Base-by-base conservation (phyloP, 2,797 vertebrate species). In the Echeneis naucrates region DNA sequence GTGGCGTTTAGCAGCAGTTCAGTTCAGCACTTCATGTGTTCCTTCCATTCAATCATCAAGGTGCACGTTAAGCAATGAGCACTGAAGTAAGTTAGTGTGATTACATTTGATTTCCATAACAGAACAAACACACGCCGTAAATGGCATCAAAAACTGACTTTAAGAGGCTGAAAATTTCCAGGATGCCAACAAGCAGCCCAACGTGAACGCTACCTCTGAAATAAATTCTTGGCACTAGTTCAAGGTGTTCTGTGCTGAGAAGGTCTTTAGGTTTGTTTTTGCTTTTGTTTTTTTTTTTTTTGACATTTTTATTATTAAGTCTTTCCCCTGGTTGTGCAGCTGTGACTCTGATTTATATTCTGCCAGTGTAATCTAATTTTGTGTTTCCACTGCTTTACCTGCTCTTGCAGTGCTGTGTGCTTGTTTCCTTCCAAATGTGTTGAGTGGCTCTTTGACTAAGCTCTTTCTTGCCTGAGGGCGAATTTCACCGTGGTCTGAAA, bases 401-500 rank as follows among this genome's bases (percentile, higher is more conserved):
- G 78, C 38, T 72, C 30, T 62, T 68, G 52, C 53, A 23, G 47
- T n/a, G 44, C 75, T 11, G 17, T 53, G 56, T 78, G 65, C 76
- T 87, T 78, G 75, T 78, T 85, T 84, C 73, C 66, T 77, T 81
- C 66, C 37, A 26, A 57, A 72, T 65, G 73, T 80, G 75, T 80
- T 77, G 79, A 83, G 72, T 89, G 82, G 59, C 63, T 84, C 76
- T 82, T 88, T 57, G 69, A 85, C 83, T 75, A 63, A 92, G 81
- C 84, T 32, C 51, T 72, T 83, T 90, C 53, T 73, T 35, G 82
- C 90, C 85, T 4, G 30, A 69, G 77, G 88, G 82, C 68, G 57
- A 85, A 67, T 89, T 91, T 85, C 82, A 78, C 70, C 74, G 60
- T 21, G 53, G 71, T 79, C 77, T 89, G 84, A 88, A 82, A 86